phyloP scores from a whole-genome alignment of 2,113 vertebrate species.

The Ploceus nigricollis region DNA sequence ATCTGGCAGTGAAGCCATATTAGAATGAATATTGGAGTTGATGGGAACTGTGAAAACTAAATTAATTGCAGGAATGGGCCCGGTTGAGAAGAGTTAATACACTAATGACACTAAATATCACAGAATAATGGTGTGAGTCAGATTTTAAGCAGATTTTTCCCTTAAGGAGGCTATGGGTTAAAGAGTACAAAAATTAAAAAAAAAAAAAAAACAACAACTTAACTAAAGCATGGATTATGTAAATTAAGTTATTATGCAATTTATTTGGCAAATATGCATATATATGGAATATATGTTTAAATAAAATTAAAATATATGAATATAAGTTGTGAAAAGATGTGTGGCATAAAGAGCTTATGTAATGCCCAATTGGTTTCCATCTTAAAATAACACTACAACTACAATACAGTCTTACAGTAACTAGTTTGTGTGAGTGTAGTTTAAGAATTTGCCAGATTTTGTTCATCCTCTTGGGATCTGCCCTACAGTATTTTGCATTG shows the following conservation, averaged over 20 bases:
- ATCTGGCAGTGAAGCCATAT: slow-evolving; percentile 7
- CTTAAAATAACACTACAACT: neutral
- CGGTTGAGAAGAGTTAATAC: neutral
- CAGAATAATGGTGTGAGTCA: neutral
- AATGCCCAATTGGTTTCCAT: neutral
- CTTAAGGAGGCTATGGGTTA: neutral
- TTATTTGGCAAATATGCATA: neutral
- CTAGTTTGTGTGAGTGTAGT: neutral
- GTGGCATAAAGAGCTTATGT: neutral
- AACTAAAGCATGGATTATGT: neutral
- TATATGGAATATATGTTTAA: neutral
- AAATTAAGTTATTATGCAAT: neutral
- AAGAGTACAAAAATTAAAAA: neutral
- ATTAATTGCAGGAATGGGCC: slow-evolving; percentile 20
- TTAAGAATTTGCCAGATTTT: neutral
- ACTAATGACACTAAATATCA: slow-evolving; percentile 16
- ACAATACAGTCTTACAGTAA: neutral
- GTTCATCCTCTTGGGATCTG: neutral
- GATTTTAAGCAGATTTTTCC: neutral
- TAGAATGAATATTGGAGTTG: slow-evolving; percentile 10
- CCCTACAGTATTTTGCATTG: neutral
- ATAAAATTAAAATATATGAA: neutral
- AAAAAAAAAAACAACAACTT: neutral
- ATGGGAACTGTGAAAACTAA: slow-evolving; percentile 3
- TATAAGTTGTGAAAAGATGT: neutral